phyloP scores from a whole-genome alignment of 92 coral and sea anemone genomes.

The Nematostella vectensis region DNA sequence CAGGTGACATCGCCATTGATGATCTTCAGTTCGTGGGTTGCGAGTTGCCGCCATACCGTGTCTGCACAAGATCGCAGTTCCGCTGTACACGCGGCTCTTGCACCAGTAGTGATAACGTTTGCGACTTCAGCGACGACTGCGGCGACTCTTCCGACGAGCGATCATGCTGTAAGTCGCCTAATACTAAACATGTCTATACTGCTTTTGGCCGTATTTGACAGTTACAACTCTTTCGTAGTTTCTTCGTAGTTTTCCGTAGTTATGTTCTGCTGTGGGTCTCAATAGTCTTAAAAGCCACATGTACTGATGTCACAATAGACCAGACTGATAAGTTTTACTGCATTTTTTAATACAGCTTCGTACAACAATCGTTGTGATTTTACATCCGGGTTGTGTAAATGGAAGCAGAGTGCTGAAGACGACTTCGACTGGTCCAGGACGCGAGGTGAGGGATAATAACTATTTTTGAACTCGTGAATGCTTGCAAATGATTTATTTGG shows the following conservation, averaged over 20 bases:
- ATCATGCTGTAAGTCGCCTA: conserved; percentile 50
- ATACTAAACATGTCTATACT: not conserved
- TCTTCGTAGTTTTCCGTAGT: too few species aligned
- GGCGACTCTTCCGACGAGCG: conserved; percentile 86
- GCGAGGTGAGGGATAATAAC: conserved; percentile 56
- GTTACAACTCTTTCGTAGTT: too few species aligned
- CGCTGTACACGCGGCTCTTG: conserved; percentile 70
- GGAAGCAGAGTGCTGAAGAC: conserved; percentile 86
- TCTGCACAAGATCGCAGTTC: conserved; percentile 28
- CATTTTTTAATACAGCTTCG: conserved; percentile 18
- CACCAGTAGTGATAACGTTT: conserved; percentile 45
- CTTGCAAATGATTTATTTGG: too few species aligned
- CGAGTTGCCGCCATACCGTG: conserved; percentile 53
- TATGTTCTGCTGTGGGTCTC: too few species aligned
- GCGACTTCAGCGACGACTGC: conserved; percentile 95
- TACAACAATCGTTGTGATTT: conserved; percentile 77
- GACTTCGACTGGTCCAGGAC: conserved; percentile 90
- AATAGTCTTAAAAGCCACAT: too few species aligned
- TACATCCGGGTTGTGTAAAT: conserved; percentile 68
- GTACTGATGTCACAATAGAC: too few species aligned
- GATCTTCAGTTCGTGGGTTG: conserved; percentile 80
- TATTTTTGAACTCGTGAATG: too few species aligned
- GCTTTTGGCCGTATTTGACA: not conserved
- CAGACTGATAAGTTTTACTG: too few species aligned
- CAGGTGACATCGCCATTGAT: conserved; percentile 95